Evolutionary conservation across 2,888 invertebrate species (phyloP), one percentile per base, ranked within the genome.

Genomic region (Ectemnius lituratus): DNA sequence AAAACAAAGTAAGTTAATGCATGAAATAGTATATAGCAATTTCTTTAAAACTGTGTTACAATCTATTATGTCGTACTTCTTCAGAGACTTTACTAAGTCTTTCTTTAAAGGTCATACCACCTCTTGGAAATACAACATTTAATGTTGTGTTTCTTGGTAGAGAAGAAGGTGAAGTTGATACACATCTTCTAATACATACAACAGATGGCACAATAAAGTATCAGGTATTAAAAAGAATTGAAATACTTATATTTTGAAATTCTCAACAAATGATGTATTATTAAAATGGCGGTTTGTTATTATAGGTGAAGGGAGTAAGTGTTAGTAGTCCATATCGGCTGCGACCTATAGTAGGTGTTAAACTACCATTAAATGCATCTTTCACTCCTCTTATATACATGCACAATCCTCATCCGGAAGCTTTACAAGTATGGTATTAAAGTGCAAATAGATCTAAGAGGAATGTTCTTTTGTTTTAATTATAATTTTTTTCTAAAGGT

Each of bases 61-160:
- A 20, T 20, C 49, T 49, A 49, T 49, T 49, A 58, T 46, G 28
- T 67, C 14, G 11, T 20, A 27, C 37, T 37, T 37, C 1, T 60
- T 11, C 18, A 56, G 16, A 45, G 49, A 63, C 58, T 61, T 74
- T 62, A 2, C 59, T 45, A 1, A 16, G 16, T 62, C 20, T 60
- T n/a, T 84, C 80, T 81, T 85, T 89, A 57, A 92, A 97, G 97
- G 94, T 95, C 90, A 94, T 99, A 90, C 95, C 96, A 86, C 97
- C 98, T 73, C 94, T 95, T 85, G 97, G 96, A 78, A 98, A 98
- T 91, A 98, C 99, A 79, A 95, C 97, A 78, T 98, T 99, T 92
- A 97, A 96, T 92, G 97, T 99, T 87, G 97, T 98, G 82, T 99
- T 98, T 93, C 93, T 99, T 86, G 98, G 98, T 47, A 94, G 98